Base-by-base conservation (phyloP, 2,888 invertebrate species). In the Phengaris alcon region DNA sequence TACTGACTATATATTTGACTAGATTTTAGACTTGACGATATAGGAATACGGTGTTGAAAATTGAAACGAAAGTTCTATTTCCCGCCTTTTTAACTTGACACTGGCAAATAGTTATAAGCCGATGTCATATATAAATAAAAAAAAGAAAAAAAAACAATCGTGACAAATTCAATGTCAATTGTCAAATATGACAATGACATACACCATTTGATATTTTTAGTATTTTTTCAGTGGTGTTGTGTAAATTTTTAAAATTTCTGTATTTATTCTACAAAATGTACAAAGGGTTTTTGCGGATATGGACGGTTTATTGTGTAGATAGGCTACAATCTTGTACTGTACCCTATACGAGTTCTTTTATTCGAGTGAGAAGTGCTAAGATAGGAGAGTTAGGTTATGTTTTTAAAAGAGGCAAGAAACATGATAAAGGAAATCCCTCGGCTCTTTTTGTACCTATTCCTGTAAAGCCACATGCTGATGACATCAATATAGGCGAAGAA, bases 401-500 rank as follows among this genome's bases (percentile, higher is more conserved):
- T 90, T 90, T 91, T 77, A 84, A 90, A 82, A 87, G 94, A 81
- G 88, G 87, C 64, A 94, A 93, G 83, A 94, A 93, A 86, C 88
- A 91, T 79, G 93, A 93, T 82, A 88, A 87, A 75, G 88, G 90
- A 68, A 94, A 90, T 84, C 89, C 95, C 78, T 95, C 96, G 0
- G 93, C 95, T 1, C 86, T 97, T 54, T 96, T 97, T 84, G 94
- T 95, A 79, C 97, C 98, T 59, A 95, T 97, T 8, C 95, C 95
- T n/a, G 95, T 97, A 1, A 96, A 96, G 87, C 94, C 95, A 10
- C 96, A 94, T 85, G 90, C 95, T 12, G 97, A 97, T 87, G 97
- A 97, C 83, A 96, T 96, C 81, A 97, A 97, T 88, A 95, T 98
- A 75, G 99, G 98, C 48, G 96, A 96, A 75, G 98, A 99, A 91